Evolutionary conservation across 64 coral and sea anemone species (phyloP), one percentile per base, ranked within the genome.

Genomic region (Cladopsammia gracilis): DNA sequence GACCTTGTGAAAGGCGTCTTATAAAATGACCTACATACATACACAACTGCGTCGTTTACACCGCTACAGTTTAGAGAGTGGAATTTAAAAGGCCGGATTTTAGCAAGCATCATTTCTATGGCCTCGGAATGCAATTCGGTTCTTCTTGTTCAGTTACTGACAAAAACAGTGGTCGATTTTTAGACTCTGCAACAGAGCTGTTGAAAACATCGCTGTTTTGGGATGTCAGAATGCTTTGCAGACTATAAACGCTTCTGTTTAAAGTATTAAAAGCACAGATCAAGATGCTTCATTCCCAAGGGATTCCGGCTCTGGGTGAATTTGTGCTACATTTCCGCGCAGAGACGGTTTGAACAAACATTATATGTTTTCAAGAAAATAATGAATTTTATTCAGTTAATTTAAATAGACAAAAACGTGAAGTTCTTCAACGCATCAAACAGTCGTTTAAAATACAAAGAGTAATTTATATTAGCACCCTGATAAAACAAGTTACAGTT

Each of bases 391-490:
- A 54, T 52, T 59, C 5, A 59, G 20, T 60, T 43, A 58, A 58
- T 78, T n/a, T 12, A 78, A 78, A 25, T 42, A 57, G 50, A 77
- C 50, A 12, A 77, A 25, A 77, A 64, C 14, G 18, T 7, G 12
- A 34, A 57, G 7, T 57, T 57, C 61, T 6, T 64, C 13, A 19
- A 20, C 14, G 18, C 18, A 6, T 13, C 18, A 20, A 18, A 6
- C 61, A 18, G 12, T 64, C 65, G n/a, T 45, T 43, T 10, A 13
- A 13, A 45, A 45, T 47, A 64, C 58, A 82, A 75, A 75, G 34
- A 82, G 58, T 64, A 64, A 82, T 82, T 82, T 46, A 82, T 82
- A 82, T 64, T 64, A 64, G 42, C 11, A 79, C 24, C 52, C 3
- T 34, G 22, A 58, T 62, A 53, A 10, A 2, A 77, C 8, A 10